Base-by-base conservation (phyloP, 2,113 vertebrate genomes). In the Rhombomys opimus region DNA sequence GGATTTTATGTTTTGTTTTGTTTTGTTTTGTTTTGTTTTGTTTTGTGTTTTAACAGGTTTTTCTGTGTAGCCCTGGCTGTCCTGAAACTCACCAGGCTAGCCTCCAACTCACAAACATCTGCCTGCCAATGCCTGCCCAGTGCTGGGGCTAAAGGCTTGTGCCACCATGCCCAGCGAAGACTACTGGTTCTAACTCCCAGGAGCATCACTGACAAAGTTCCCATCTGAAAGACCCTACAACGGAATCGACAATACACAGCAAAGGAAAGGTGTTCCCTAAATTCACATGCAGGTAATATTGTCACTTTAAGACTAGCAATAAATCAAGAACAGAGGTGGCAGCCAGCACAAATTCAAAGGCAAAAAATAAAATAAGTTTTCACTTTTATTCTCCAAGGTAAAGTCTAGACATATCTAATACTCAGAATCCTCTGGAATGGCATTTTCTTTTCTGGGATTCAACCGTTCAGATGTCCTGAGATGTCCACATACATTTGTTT, bases 271-370 rank as follows among this genome's bases (percentile, higher is more conserved):
- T 50, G 88, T 54, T n/a, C 12, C n/a, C 65, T 46, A 70, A 46
- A 46, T 46, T 46, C 46, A 73, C 59, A 82, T 68, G 22, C 61
- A 92, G 50, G 57, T 88, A 87, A 59, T 82, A 50, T 72, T 46
- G 90, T 76, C 52, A 86, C 67, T 8, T 78, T 76, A 89, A 61
- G 23, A 91, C 25, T 57, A 80, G 67, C 35, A 93, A 78, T 91
- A 92, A 87, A 76, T 76, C 38, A 93, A 92, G 88, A 95, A 78
- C 67, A 32, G 78, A 76, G 57, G 52, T 17, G 93, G 82, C 2
- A 59, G 11, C 95, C 59, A 32, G 10, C n/a, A 88, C 61, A 88
- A 89, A 30, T 93, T 82, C 20, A 91, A 41, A 61, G 32, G 52
- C 1, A 25, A 23, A 23, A 65, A 61, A 73, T 0, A 25, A 23